Evolutionary conservation across 2,113 vertebrate species (phyloP).

Genomic region (Archilochus colubris): DNA sequence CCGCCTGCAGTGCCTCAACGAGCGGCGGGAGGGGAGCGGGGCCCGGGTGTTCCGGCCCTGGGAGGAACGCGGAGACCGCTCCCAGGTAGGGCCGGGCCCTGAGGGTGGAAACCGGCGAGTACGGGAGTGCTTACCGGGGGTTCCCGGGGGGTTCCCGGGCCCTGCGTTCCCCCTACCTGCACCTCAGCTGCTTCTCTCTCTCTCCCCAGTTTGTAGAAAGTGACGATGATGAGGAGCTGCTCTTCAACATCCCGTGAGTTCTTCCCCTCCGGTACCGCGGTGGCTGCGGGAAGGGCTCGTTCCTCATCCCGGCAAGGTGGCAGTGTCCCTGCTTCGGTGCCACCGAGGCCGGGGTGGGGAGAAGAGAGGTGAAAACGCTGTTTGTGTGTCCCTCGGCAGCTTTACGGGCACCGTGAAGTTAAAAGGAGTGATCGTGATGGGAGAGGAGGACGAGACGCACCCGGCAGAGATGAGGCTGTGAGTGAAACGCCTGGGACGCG

Average conservation of each 20-base stretch:
- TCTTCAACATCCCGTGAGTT: conserved; percentile 98
- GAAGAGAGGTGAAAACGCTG: neutral
- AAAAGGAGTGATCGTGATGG: conserved; percentile 91
- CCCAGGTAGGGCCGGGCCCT: conserved; percentile 77
- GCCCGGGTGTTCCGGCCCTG: conserved; percentile 93
- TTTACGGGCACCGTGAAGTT: conserved; percentile 95
- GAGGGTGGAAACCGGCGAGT: neutral
- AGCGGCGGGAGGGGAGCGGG: conserved; percentile 91
- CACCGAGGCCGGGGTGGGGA: fast-evolving
- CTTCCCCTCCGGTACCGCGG: fast-evolving
- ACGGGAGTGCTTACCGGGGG: too few relatives aligned
- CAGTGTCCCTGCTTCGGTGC: too few relatives aligned
- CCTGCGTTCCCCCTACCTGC: neutral
- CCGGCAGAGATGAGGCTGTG: conserved; percentile 94
- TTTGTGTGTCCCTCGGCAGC: conserved; percentile 72
- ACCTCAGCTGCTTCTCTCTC: neutral
- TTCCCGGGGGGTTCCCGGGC: fast-evolving
- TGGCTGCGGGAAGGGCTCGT: neutral
- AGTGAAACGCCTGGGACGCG: conserved; percentile 52
- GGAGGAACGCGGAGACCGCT: conserved; percentile 86
- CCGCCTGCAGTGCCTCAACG: conserved; percentile 94
- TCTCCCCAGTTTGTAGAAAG: conserved; percentile 90
- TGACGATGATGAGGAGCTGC: conserved; percentile 93
- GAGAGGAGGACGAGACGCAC: conserved; percentile 87
- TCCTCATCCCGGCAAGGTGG: too few relatives aligned